Conservation (phyloP, 30 jellyfish, hydroid and myxozoan genomes). For the Morbakka virulenta region DNA sequence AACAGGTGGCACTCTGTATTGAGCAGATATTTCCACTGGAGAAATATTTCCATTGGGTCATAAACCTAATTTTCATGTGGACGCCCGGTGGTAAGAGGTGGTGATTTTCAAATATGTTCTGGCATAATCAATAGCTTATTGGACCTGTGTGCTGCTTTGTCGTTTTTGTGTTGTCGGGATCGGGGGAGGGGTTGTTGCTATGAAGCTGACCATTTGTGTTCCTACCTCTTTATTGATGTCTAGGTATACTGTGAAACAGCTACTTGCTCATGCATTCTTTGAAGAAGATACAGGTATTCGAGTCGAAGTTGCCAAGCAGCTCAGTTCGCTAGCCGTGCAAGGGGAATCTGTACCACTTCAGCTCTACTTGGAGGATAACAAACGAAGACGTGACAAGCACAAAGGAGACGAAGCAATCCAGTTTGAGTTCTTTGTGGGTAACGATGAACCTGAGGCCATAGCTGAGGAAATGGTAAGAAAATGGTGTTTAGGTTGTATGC, state of each 20-base stretch:
- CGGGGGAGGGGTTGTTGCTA: too few species aligned
- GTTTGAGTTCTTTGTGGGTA: constrained; percentile 80
- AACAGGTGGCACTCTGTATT: too few species aligned
- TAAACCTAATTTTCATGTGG: too few species aligned
- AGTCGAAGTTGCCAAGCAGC: constrained; percentile 87
- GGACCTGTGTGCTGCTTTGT: too few species aligned
- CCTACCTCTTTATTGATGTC: too few species aligned
- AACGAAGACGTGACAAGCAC: constrained; percentile 87
- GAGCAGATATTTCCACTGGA: too few species aligned
- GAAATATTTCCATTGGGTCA: too few species aligned
- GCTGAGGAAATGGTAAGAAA: constrained; percentile 93
- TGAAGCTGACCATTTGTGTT: too few species aligned
- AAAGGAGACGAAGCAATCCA: constrained; percentile 98
- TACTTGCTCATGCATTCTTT: constrained; percentile 80
- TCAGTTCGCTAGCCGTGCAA: constrained; percentile 53
- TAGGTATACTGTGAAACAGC: constrained; percentile 85
- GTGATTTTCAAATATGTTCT: too few species aligned
- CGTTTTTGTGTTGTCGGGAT: too few species aligned
- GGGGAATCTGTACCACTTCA: constrained; percentile 70
- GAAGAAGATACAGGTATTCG: constrained; percentile 82
- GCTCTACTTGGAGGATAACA: constrained; percentile 65
- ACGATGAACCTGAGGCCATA: constrained; percentile 91
- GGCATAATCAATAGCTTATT: too few species aligned
- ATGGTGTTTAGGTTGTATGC: not conserved
- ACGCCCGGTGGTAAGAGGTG: too few species aligned